Evolutionary conservation across 2,888 invertebrate species (phyloP).

Genomic region (Tetanocera ferruginea): DNA sequence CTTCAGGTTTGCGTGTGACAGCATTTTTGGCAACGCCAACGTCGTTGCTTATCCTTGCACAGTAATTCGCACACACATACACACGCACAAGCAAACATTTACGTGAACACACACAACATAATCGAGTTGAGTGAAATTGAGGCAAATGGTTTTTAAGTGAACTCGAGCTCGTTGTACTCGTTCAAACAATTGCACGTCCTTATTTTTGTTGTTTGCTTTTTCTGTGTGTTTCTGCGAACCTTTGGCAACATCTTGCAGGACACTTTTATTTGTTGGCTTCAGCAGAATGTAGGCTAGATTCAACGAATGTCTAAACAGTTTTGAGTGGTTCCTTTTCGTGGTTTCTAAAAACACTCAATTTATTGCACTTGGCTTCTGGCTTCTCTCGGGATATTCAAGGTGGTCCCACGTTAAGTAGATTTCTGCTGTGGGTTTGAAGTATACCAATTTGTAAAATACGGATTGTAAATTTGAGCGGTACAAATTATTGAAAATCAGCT

Average conservation of each 20-base stretch:
- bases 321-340: conserved; percentile 42
- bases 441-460: too few relatives aligned
- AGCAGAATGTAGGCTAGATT: too few relatives aligned
- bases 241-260: neutral
- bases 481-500: too few relatives aligned
- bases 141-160: too few relatives aligned
- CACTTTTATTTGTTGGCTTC: conserved; percentile 23
- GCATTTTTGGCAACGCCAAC: conserved; percentile 51
- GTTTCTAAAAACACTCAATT: neutral
- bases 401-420: too few relatives aligned
- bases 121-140: conserved; percentile 11
- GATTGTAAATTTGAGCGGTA: too few relatives aligned
- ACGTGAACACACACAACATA: neutral
- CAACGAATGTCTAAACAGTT: too few relatives aligned
- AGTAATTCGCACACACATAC: conserved; percentile 4
- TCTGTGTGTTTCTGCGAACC: neutral
- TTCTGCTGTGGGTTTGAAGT: too few relatives aligned
- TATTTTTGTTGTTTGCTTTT: neutral
- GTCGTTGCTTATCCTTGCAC: conserved; percentile 33
- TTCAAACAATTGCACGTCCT: neutral
- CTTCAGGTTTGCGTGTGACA: conserved; percentile 29
- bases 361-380: neutral
- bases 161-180: neutral
- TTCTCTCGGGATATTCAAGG: too few relatives aligned
- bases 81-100: neutral